Evolutionary conservation across 2,797 vertebrate genomes (phyloP), one percentile per base, ranked within the genome.

Genomic region (Esox masquinongy): DNA sequence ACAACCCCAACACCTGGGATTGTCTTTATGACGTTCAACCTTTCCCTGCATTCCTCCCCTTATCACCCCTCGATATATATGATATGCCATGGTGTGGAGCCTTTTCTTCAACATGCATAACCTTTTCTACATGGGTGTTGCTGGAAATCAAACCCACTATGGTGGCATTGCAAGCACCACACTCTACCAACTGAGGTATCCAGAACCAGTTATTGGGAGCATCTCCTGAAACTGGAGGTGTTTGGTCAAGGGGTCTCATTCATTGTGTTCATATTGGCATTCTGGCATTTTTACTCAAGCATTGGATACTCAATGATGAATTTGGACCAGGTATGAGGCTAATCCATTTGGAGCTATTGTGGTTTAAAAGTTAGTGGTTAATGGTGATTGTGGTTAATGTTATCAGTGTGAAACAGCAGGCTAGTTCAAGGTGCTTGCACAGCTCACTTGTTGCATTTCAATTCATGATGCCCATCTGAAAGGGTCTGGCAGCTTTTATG

Each of bases 1-100:
- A 68, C 70, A 75, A 79, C 34, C 17, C 66, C 73, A 76, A 47
- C 50, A 4, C 69, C n/a, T 73, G 12, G 43, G 9, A 11, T 47
- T 47, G 2, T 34, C 66, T 67, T 29, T 15, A 9, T 11, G 34
- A 39, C 39, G 15, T 8, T 73, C n/a, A 49, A 22, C 64, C 16
- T 49, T n/a, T 7, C 61, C 73, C 61, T 24, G 56, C n/a, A 24
- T 3, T 61, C 9, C n/a, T 59, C 22, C 22, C 53, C 56, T 12
- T 59, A 19, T 59, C 56, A 24, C 11, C 22, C 56, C 0, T 24
- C 22, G 24, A 59, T 22, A 59, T n/a, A 22, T 56, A 9, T 39
- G 36, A 5, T 47, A 59, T 59, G 4, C 22, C 4, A 24, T 61
- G 9, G 24, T 11, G 9, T 24, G 22, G 22, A 61, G 22, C n/a